phyloP scores from a whole-genome alignment of 1,140 invertebrate species.

The Anastrepha ludens region DNA sequence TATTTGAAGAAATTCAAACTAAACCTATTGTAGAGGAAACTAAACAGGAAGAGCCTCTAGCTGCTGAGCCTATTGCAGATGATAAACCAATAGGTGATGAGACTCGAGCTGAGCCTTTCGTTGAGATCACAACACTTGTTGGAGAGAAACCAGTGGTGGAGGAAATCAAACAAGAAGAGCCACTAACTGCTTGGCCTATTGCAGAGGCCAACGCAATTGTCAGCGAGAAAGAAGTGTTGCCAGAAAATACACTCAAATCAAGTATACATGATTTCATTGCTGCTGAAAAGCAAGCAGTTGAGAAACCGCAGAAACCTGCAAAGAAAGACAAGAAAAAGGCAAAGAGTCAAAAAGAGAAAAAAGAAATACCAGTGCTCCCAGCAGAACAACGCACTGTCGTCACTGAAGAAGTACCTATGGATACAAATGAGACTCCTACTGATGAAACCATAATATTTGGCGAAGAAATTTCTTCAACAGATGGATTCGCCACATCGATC shows the following conservation, averaged over 20 bases:
- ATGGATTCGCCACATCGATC: slow-evolving; percentile 26
- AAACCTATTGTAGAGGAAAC: neutral
- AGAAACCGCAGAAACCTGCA: neutral
- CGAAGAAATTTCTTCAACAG: slow-evolving; percentile 36
- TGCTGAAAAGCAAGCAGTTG: neutral
- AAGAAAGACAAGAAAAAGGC: slow-evolving; percentile 8
- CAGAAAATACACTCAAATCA: neutral
- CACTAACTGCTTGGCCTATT: neutral
- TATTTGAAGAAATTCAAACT: neutral
- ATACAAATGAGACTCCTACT: neutral
- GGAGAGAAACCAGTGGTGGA: neutral
- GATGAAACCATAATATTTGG: neutral
- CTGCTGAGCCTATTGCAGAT: neutral
- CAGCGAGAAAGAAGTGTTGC: neutral
- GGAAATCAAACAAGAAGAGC: neutral
- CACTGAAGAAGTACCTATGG: neutral
- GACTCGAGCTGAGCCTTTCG: neutral
- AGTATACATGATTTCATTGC: slow-evolving; percentile 12
- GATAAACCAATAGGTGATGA: neutral
- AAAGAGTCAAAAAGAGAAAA: neutral
- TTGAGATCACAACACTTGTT: neutral
- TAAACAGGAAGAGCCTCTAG: too few species aligned
- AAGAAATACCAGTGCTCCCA: neutral
- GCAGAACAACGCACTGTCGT: neutral
- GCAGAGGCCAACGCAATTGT: neutral